These are phyloP conservation scores for Alcis repandata DNA, from an alignment of 2,888 invertebrate species.

Conservation along the genomic window DNA sequence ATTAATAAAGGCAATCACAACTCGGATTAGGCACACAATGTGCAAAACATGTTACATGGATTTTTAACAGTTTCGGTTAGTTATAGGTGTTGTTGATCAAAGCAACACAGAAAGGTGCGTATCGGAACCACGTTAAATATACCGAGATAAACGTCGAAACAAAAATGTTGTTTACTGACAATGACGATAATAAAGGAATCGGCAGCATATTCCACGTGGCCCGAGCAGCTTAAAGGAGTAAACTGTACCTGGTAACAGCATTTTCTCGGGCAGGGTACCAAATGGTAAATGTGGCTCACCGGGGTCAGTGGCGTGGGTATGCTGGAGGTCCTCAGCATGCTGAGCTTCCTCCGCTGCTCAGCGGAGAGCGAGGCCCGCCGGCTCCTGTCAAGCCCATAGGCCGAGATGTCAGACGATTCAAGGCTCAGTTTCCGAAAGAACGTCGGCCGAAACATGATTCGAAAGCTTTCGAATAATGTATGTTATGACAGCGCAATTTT, in stretches of 20 bases:
- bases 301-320: conserved; percentile 76
- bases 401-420: conserved; percentile 69
- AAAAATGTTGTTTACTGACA: too few relatives aligned
- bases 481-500: conserved; percentile 13
- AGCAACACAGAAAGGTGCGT: conserved; percentile 36
- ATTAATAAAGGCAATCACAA: too few relatives aligned
- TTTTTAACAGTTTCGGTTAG: too few relatives aligned
- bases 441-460: conserved; percentile 75
- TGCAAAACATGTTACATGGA: too few relatives aligned
- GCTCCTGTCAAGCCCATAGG: conserved; percentile 78
- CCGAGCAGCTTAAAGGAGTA: conserved; percentile 25
- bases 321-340: conserved; percentile 75
- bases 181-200: background rate
- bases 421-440: conserved; percentile 71
- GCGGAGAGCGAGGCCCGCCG: conserved; percentile 80
- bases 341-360: conserved; percentile 78
- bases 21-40: too few relatives aligned
- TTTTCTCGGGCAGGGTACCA: conserved; percentile 84
- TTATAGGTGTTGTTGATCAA: conserved; percentile 35
- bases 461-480: conserved; percentile 1
- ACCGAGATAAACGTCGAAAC: conserved; percentile 3
- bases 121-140: conserved; percentile 34
- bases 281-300: conserved; percentile 87
- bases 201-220: conserved; percentile 36
- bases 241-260: conserved; percentile 83